Evolutionary conservation across 2,113 vertebrate species (phyloP), one percentile per base, ranked within the genome.

Genomic region (Lepisosteus oculatus): DNA sequence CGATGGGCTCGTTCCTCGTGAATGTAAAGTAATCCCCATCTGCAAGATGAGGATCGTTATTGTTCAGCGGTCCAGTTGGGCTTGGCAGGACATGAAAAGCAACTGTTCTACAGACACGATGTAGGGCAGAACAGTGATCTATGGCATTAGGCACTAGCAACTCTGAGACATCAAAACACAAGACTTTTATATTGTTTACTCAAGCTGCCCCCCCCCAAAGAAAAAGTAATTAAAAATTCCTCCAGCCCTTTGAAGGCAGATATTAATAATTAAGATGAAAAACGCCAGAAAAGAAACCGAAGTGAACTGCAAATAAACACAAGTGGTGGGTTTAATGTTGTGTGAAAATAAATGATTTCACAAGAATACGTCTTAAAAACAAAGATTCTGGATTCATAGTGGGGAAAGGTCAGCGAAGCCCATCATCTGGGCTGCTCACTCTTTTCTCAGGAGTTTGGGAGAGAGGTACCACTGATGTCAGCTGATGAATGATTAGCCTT

Each of bases 11-110:
- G 6, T 97, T 91, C 89, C 95, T 95, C 83, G 97, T 99, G 85
- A 99, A 98, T 17, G 97, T 95, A 84, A 99, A 95, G 91, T 95
- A 99, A 81, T 97, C 95, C 86, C 97, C 97, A 93, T 99, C 97
- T 99, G 94, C 85, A 88, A 91, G 82, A 90, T 55, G 77, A 81
- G 54, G 68, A 80, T 71, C 67, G 68, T 88, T 85, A 91, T 76
- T 82, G 75, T 80, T 79, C 79, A 77, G 70, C 67, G 72, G 61
- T 74, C 69, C 71, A 81, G 78, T 77, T 84, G 70, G 76, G 77
- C 76, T 73, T 74, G 82, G 81, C 72, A 80, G 70, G 67, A 63
- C n/a, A 55, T 64, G 67, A 78, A 72, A 82, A 82, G 76, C 17
- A 54, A 76, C 75, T 73, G 79, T 77, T 76, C 70, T 72, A 72